Evolutionary conservation across 2,113 vertebrate genomes (phyloP).

Genomic region (Phasianus colchicus): DNA sequence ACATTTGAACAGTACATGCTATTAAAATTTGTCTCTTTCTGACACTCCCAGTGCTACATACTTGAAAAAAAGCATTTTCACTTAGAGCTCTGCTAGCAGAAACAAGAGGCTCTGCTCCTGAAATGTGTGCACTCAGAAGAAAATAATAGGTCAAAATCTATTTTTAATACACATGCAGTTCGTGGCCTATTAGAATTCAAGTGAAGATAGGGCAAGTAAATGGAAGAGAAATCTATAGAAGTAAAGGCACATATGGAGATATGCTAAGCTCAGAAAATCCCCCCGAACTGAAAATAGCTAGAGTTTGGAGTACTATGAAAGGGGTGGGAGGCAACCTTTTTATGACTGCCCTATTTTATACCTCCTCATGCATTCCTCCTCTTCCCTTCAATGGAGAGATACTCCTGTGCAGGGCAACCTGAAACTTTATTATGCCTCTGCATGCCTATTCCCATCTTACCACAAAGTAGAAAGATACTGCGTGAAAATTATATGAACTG

Average conservation of each 20-base stretch:
- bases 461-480: background rate
- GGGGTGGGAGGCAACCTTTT: background rate
- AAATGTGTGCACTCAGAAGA: background rate
- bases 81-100: background rate
- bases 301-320: background rate
- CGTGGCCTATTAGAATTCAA: conserved; percentile 7
- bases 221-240: background rate
- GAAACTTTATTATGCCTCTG: accelerated
- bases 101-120: background rate
- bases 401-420: background rate
- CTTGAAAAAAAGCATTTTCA: conserved; percentile 23
- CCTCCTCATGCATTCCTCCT: background rate
- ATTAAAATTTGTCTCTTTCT: background rate
- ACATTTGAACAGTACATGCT: background rate
- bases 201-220: background rate
- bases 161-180: conserved; percentile 20
- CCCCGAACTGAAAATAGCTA: background rate
- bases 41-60: background rate
- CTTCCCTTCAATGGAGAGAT: background rate
- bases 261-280: background rate
- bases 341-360: background rate
- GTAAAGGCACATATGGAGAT: background rate
- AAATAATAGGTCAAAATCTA: conserved; percentile 27
- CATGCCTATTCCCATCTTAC: background rate
- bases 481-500: background rate